Evolutionary conservation across 1,140 invertebrate species (phyloP), one percentile per base, ranked within the genome.

Genomic region (Cotesia typhae): DNA sequence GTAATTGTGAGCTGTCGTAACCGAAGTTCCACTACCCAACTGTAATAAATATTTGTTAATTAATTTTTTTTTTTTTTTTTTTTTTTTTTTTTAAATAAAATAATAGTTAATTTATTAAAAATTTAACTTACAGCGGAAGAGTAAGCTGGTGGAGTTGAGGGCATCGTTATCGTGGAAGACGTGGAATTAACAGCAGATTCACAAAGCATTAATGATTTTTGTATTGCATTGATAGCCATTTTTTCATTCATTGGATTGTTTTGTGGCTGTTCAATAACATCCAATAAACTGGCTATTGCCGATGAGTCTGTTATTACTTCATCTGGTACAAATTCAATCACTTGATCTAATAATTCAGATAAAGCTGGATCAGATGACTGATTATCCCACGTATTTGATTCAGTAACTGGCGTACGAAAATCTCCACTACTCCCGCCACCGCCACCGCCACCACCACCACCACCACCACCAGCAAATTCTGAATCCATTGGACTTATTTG

Each of bases 201-300:
- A 77, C 89, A 92, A 77, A 92, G 93, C 95, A 97, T 97, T 71
- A 98, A 87, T 80, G 94, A 94, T 82, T 95, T 92, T 79, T 96
- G 94, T 80, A 98, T 98, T 7, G 92, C 94, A 80, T 92, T 94
- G 67, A 98, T 97, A 14, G 94, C 95, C 85, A 93, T 91, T 81
- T 92, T 92, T 78, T 95, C 94, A 77, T 92, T 92, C 75, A 91
- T 83, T 51, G 88, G 88, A 81, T 89, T 78, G 55, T 83, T 85
- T 51, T 85, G 85, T 28, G 83, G 82, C 70, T 84, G 81, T 79
- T 85, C 86, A 4, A 87, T 85, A 35, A 77, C 79, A 75, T 88
- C 87, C 74, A 90, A 79, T 66, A 89, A 80, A 79, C 86, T 88
- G 72, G 87, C 83, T 76, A 88, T 85, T 61, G 85, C 84, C 70